Evolutionary conservation across 2,888 invertebrate genomes (phyloP), one percentile per base, ranked within the genome.

Genomic region (Icerya purchasi): DNA sequence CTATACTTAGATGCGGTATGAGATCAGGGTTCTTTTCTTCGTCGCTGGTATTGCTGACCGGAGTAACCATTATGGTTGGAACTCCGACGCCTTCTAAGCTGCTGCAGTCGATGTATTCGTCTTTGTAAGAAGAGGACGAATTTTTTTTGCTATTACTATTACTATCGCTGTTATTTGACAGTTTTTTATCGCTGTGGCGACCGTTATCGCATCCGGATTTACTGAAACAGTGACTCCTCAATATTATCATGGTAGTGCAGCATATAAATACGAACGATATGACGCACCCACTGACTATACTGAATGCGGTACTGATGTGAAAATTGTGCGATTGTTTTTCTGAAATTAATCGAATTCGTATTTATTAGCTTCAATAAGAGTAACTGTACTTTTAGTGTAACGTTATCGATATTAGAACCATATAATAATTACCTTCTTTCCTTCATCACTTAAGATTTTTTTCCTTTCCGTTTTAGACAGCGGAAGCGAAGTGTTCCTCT

Each of bases 11-110:
- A 67, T 88, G 87, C 0, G 89, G 89, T 67, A 90, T 88, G 57
- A 90, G 86, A 70, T 90, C 89, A 0, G 90, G 90, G 72, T 89
- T 89, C 68, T 87, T 82, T 68, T 89, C 88, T 70, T 89, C 89
- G 65, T 82, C 83, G 68, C 36, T 36, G 5, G 14, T 14, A 5
- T 5, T 36, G 14, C 36, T 36, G 14, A 36, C 36, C 5, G 36
- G 36, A 8, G 36, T 36, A 5, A 36, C 36, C 36, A 36, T 36
- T 5, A 36, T 36, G 36, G 36, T 36, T 5, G 36, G 36, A 36
- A 36, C 14, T 8, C 14, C 36, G 5, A 14, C 14, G n/a, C n/a
- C n/a, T n/a, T n/a, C n/a, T 14, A 36, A 14, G 36, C 8, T 14
- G 36, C 36, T 36, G 8, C 36, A 8, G 36, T 36, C 36, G 5